These are phyloP conservation scores for Denticeps clupeoides DNA, from an alignment of 2,797 vertebrate species.

Conservation along the genomic window DNA sequence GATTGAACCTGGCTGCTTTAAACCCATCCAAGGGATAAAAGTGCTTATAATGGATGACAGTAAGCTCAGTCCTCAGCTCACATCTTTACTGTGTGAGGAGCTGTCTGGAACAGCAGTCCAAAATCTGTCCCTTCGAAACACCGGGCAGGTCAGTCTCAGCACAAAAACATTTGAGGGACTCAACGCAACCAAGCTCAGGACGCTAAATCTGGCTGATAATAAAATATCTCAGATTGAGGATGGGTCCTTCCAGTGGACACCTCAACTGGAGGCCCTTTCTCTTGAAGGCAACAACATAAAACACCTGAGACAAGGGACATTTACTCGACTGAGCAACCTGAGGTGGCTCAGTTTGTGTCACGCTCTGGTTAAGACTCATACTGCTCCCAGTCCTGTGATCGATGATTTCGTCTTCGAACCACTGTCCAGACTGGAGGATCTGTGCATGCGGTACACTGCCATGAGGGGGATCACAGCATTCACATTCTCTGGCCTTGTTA, in stretches of 20 bases:
- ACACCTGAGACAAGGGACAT: constrained; percentile 53
- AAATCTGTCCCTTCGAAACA: constrained; percentile 60
- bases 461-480: constrained; percentile 49
- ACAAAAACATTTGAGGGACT: constrained; percentile 65
- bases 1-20: constrained; percentile 71
- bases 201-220: constrained; percentile 73
- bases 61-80: constrained; percentile 38
- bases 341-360: constrained; percentile 61
- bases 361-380: constrained; percentile 47
- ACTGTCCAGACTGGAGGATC: constrained; percentile 59
- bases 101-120: constrained; percentile 64
- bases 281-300: constrained; percentile 64
- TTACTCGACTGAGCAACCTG: constrained; percentile 68
- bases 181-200: constrained; percentile 61
- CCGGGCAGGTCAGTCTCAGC: constrained; percentile 45
- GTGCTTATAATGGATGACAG: constrained; percentile 64
- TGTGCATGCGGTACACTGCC: constrained; percentile 63
- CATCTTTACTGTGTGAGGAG: constrained; percentile 58
- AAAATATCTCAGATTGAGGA: constrained; percentile 49
- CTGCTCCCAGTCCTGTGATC: constrained; percentile 43
- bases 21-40: constrained; percentile 55
- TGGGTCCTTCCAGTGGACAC: constrained; percentile 69
- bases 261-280: constrained; percentile 58
- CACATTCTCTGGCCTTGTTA: constrained; percentile 71
- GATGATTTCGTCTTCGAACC: constrained; percentile 73